Evolutionary conservation across 1,140 invertebrate species (phyloP), one percentile per base, ranked within the genome.

Genomic region (Papilio aristodemus): DNA sequence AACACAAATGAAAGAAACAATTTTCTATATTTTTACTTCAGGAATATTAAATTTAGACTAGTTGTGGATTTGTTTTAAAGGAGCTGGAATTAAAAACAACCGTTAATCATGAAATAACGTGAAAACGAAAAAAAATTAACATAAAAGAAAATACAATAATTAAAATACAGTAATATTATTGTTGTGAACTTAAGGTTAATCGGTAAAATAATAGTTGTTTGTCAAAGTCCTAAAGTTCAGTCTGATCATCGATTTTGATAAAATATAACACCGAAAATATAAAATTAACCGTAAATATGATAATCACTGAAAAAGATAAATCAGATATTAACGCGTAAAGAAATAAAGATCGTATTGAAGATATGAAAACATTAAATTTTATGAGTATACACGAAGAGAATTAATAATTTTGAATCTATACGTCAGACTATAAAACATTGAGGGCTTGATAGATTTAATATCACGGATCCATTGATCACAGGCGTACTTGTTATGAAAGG

Each of bases 401-500:
- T 75, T n/a, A n/a, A n/a, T n/a, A n/a, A 81, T 73, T 62, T 70
- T 75, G 70, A 78, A 74, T 67, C 0, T 5, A 4, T 4, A 54
- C 10, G 19, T 22, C 19, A 54, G 19, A 54, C 10, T 62, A 37
- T 39, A 22, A 39, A 62, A 36, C n/a, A 37, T 13, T 32, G 25
- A 59, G 27, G n/a, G n/a, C 58, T n/a, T n/a, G 59, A 6, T 36
- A 62, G 59, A 62, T 60, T 38, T 62, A 62, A 62, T 62, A 62
- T 62, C 36, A 37, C 19, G 19, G 46, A 36, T 37, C 6, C 58
- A 60, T n/a, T 60, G 58, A 60, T 77, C 80, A 78, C 78, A 81
- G 80, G 75, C 72, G 71, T 66, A 69, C 72, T 25, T 14, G n/a
- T 50, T 36, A 87, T 84, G 83, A 87, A 85, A 81, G 87, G 86